Percentiles rank a stretch among this genome's conserved stretches.
Conservation (phyloP, 2,888 invertebrate species). For the Cephus spinipes region DNA sequence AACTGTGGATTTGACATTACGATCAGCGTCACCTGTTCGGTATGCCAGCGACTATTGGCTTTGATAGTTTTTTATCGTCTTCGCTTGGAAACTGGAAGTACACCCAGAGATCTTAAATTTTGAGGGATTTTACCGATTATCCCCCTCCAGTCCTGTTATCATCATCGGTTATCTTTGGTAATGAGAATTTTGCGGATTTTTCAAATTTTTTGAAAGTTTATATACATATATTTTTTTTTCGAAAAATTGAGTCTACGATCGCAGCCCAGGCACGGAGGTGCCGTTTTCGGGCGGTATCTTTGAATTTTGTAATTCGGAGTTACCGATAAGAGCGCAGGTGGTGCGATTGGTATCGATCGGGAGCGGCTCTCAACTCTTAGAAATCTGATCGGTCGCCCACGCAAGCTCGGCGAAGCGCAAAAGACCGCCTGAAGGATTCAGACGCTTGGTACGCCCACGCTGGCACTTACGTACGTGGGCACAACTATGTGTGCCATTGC, state of each 20-base stretch:
- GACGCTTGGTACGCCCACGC: slow-evolving; percentile 35
- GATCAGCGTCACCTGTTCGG: slow-evolving; percentile 32
- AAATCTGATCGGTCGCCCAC: slow-evolving; percentile 24
- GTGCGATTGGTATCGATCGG: slow-evolving; percentile 14
- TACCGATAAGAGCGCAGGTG: not conserved
- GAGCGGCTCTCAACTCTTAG: slow-evolving; percentile 36
- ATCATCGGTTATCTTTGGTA: no score
- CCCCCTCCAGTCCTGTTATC: no score
- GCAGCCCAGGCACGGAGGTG: not conserved
- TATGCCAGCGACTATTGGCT: slow-evolving; percentile 28
- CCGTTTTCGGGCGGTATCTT: not conserved
- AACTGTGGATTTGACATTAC: slow-evolving; percentile 3
- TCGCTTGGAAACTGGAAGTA: not conserved
- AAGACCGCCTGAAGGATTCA: slow-evolving; percentile 31
- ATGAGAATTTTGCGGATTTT: not conserved
- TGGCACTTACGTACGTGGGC: slow-evolving; percentile 20
- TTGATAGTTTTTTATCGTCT: slow-evolving; percentile 13
- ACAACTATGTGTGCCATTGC: slow-evolving; percentile 23
- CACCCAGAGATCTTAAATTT: not conserved
- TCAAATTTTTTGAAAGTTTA: no score
- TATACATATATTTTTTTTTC: no score
- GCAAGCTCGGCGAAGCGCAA: slow-evolving; percentile 4
- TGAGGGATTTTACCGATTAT: not conserved
- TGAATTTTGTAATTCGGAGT: not conserved
- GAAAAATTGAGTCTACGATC: no score